These are phyloP conservation scores for Pandion haliaetus DNA, from an alignment of 2,113 vertebrate genomes.

Conservation along the genomic window DNA sequence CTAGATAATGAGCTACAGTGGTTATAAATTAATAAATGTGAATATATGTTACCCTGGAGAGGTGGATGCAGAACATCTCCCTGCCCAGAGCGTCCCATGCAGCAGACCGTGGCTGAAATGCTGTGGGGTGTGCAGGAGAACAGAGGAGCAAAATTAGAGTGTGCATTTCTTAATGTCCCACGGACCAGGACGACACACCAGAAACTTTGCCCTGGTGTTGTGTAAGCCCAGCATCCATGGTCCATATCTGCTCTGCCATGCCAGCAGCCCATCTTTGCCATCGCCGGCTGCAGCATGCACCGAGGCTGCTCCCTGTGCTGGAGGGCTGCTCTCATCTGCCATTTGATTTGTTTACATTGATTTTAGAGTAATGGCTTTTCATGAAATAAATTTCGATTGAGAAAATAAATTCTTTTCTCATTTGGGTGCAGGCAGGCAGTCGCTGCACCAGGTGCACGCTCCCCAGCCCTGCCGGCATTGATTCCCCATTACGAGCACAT, in stretches of 20 bases:
- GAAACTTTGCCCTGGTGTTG: neutral
- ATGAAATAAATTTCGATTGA: neutral
- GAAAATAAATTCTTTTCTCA: neutral
- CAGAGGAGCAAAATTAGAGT: no score
- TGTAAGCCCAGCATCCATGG: rapidly evolving
- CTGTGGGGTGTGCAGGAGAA: neutral
- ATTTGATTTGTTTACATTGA: neutral
- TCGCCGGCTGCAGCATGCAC: rapidly evolving
- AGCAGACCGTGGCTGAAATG: neutral
- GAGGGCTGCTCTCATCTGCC: neutral
- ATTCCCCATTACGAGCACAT: neutral
- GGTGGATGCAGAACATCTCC: neutral
- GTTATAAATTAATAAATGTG: neutral
- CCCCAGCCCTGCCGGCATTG: neutral
- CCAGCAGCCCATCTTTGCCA: neutral
- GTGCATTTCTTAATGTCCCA: neutral
- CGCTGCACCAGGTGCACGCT: rapidly evolving
- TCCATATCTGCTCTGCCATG: rapidly evolving
- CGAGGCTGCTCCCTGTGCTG: neutral
- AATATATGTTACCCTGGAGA: neutral
- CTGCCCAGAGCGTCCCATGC: neutral
- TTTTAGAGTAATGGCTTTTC: neutral
- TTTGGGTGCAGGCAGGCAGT: neutral
- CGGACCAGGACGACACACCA: neutral
- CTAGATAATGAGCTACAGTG: neutral